A percentile compares a stretch with the other conserved stretches of the same genome.
These are phyloP conservation scores for Eurosta solidaginis DNA, from an alignment of 1,140 invertebrate species.

Conservation along the genomic window DNA sequence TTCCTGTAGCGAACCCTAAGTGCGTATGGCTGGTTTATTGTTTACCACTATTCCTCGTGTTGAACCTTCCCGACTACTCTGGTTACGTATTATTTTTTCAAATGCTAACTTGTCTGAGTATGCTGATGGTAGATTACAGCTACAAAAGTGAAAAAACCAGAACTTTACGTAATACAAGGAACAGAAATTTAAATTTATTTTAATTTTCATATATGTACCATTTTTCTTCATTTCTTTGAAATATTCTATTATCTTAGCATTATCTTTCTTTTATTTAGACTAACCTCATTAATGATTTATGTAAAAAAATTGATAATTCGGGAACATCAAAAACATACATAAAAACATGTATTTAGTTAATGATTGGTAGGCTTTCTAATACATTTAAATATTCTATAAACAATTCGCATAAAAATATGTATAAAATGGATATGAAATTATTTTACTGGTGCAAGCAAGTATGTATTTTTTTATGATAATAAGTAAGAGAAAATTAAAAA, in stretches of 20 bases:
- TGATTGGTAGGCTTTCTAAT: neutral
- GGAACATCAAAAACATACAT: neutral
- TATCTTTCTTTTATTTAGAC: slow-evolving; percentile 10
- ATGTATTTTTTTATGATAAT: neutral
- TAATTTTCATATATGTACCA: neutral
- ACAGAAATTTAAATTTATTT: slow-evolving; percentile 26
- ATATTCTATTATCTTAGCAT: neutral
- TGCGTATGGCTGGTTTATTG: too few relatives aligned
- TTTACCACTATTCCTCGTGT: too few relatives aligned
- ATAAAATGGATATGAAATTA: neutral
- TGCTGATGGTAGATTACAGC: too few relatives aligned
- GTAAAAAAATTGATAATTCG: too few relatives aligned
- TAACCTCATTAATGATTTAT: neutral
- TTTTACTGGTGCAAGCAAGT: too few relatives aligned
- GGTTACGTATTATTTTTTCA: too few relatives aligned
- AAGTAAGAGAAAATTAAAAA: neutral
- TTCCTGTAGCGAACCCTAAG: too few relatives aligned
- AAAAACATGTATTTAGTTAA: neutral
- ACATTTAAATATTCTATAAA: neutral
- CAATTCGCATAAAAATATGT: neutral
- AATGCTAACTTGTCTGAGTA: too few relatives aligned
- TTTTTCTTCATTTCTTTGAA: neutral
- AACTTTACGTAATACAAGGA: neutral
- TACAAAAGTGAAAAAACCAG: neutral
- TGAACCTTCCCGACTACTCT: too few relatives aligned